phyloP scores from a whole-genome alignment of 2,113 vertebrate genomes.

The Cheilinus undulatus region DNA sequence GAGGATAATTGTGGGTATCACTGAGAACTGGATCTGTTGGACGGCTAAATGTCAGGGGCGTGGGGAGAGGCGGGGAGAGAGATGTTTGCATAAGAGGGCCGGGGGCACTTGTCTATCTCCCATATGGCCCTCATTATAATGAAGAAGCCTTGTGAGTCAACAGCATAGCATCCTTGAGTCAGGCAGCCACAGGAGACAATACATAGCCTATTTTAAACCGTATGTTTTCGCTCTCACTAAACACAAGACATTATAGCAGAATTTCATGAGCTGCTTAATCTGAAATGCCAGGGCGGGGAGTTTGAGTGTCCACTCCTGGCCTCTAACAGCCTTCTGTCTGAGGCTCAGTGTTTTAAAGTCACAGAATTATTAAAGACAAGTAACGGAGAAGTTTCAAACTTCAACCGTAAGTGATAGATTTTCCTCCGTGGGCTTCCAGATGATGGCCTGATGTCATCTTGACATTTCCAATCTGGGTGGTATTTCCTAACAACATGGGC shows the following conservation, averaged over 20 bases:
- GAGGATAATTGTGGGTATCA: conserved; percentile 67
- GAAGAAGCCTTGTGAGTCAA: conserved; percentile 81
- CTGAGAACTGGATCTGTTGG: conserved; percentile 61
- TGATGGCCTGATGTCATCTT: conserved; percentile 71
- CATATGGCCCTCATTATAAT: conserved; percentile 78
- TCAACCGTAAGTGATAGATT: conserved; percentile 75
- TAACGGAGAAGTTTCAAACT: conserved; percentile 64
- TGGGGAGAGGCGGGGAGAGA: conserved; percentile 61
- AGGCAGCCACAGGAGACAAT: conserved; percentile 64
- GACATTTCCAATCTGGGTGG: conserved; percentile 82
- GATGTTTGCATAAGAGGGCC: conserved; percentile 79
- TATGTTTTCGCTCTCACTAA: conserved; percentile 52
- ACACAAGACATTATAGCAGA: conserved; percentile 42
- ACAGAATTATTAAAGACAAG: conserved; percentile 45
- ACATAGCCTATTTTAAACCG: conserved; percentile 68
- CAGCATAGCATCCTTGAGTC: conserved; percentile 72
- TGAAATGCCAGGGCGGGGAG: conserved; percentile 13
- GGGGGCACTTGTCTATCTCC: conserved; percentile 69
- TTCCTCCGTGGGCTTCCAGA: conserved; percentile 48
- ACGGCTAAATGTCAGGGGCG: conserved; percentile 76
- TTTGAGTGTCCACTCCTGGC: conserved; percentile 19
- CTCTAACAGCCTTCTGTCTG: conserved; percentile 19
- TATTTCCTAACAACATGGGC: conserved; percentile 81
- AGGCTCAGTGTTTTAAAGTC: conserved; percentile 22
- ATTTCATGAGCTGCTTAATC: conserved; percentile 53